phyloP scores from a whole-genome alignment of 1,140 invertebrate genomes.

The Sycophila sp. region DNA sequence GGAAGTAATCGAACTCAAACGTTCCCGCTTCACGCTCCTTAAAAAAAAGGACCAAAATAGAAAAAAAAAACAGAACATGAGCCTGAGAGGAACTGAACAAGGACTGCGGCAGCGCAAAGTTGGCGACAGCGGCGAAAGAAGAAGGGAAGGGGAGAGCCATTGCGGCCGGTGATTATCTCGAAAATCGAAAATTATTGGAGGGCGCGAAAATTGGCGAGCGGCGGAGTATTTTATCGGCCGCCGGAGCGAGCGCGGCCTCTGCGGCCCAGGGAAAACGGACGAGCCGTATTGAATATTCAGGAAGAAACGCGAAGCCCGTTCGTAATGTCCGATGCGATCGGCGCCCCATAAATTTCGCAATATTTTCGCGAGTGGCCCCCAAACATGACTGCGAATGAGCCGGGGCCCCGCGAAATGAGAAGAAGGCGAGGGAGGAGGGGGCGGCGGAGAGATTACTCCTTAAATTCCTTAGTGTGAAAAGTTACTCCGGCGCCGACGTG shows the following conservation, averaged over 20 bases:
- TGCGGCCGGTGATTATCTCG: constrained; percentile 1
- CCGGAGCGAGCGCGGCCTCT: neutral
- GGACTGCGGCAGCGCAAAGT: too few species aligned
- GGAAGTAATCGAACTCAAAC: too few species aligned
- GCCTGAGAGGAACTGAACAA: too few species aligned
- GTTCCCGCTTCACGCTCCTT: too few species aligned
- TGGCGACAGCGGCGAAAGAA: too few species aligned
- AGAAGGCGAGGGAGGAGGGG: neutral
- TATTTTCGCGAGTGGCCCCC: constrained; percentile 2
- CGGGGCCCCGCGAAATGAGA: too few species aligned
- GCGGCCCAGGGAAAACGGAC: constrained; percentile 3
- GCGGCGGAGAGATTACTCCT: constrained; percentile 8
- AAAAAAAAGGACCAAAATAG: neutral
- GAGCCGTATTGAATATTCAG: constrained; percentile 30
- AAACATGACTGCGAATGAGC: neutral
- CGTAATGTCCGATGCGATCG: constrained; percentile 23
- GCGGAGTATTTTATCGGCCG: constrained; percentile 17
- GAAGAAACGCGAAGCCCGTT: constrained; percentile 1
- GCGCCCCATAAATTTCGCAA: constrained; percentile 15
- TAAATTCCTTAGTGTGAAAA: constrained; percentile 18
- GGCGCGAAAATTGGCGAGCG: constrained; percentile 7
- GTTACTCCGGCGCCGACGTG: neutral
- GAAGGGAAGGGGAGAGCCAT: neutral
- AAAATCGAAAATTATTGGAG: constrained; percentile 34
- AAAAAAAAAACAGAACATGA: too few species aligned